These are phyloP conservation scores for Dromas ardeola DNA, from an alignment of 2,113 vertebrate species.

Conservation along the genomic window DNA sequence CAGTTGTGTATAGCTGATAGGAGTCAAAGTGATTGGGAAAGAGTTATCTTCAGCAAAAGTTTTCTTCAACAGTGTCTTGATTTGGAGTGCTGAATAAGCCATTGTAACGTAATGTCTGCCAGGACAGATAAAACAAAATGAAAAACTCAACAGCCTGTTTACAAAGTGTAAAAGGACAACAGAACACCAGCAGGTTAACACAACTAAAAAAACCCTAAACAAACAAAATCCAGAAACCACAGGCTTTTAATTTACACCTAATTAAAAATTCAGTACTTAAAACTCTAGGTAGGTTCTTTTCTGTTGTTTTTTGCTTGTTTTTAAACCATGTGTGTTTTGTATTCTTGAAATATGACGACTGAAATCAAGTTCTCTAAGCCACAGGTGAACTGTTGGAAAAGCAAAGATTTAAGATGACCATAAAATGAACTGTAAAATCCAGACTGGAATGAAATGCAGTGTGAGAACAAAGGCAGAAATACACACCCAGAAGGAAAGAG, in stretches of 20 bases:
- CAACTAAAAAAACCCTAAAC: not conserved
- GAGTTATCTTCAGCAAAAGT: conserved; percentile 22
- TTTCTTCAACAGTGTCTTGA: conserved; percentile 74
- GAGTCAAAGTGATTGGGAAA: conserved; percentile 24
- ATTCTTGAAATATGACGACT: not conserved
- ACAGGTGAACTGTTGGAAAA: not conserved
- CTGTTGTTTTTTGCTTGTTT: not conserved
- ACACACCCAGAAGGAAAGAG: not conserved
- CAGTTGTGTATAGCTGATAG: conserved; percentile 20
- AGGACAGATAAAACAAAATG: conserved; percentile 18
- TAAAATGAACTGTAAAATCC: conserved; percentile 25
- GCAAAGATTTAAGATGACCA: not conserved
- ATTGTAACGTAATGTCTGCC: conserved; percentile 82
- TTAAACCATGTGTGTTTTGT: not conserved
- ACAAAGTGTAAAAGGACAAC: not conserved
- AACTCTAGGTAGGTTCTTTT: not conserved
- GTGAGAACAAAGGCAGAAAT: not conserved
- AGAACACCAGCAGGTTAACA: not conserved
- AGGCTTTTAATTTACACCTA: not conserved
- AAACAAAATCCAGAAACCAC: not conserved
- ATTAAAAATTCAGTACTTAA: not conserved
- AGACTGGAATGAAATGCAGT: not conserved
- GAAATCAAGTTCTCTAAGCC: not conserved
- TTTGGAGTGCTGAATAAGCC: conserved; percentile 90
- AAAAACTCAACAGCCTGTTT: not conserved